A percentile compares a stretch with the other conserved stretches of the same genome.
Evolutionary conservation across 2,113 vertebrate species (phyloP).

Genomic region (Phocoena sinus): DNA sequence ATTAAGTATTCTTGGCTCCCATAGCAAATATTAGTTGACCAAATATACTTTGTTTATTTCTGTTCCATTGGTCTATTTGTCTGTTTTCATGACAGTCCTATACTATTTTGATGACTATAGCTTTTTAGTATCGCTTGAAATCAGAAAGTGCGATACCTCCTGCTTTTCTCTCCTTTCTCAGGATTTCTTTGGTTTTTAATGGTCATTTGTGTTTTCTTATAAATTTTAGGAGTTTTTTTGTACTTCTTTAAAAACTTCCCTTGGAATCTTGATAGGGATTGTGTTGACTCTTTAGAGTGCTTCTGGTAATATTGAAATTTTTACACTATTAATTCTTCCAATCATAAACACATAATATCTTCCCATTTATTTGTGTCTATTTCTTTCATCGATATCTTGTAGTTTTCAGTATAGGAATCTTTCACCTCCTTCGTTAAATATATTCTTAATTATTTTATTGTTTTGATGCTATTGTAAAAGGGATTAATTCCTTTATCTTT

Average conservation of each 20-base stretch:
- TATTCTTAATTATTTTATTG: neutral
- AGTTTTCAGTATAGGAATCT: neutral
- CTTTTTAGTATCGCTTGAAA: neutral
- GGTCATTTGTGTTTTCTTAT: neutral
- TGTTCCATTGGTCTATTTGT: neutral
- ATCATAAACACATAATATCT: neutral
- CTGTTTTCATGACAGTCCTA: neutral
- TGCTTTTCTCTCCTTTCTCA: neutral
- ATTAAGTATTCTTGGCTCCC: neutral
- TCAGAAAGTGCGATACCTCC: neutral
- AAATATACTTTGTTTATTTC: neutral
- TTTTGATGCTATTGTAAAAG: neutral
- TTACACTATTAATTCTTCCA: neutral
- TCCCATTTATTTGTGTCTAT: neutral
- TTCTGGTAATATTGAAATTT: neutral
- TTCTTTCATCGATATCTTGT: neutral
- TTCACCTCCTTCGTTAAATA: no score
- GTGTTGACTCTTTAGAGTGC: neutral
- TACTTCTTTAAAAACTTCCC: neutral
- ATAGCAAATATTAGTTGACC: neutral
- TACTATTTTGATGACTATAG: neutral
- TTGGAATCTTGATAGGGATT: neutral
- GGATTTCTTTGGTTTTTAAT: neutral
- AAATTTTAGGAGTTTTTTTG: neutral
- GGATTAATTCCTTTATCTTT: neutral